A percentile compares a stretch with the other conserved stretches of the same genome.
These are phyloP conservation scores for Drosophila rellima DNA, from an alignment of 2,888 invertebrate genomes.

Conservation along the genomic window DNA sequence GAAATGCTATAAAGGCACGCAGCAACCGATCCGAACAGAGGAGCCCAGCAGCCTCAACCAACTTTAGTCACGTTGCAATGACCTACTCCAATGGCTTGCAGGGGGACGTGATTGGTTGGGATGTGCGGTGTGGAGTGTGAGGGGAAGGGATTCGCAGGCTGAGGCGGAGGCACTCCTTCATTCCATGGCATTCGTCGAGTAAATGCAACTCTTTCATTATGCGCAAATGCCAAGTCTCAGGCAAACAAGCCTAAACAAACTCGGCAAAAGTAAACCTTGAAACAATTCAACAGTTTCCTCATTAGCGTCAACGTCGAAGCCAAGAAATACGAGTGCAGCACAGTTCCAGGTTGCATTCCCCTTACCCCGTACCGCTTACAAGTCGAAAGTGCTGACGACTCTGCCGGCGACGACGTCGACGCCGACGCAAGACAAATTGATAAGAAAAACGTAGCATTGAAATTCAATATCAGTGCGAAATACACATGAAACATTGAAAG, in stretches of 20 bases:
- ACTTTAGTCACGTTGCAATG: slow-evolving; percentile 65
- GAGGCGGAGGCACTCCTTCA: slow-evolving; percentile 54
- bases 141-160: slow-evolving; percentile 7
- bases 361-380: too few relatives aligned
- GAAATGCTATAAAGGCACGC: slow-evolving; percentile 64
- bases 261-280: slow-evolving; percentile 71
- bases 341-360: not conserved
- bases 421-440: slow-evolving; percentile 46
- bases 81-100: slow-evolving; percentile 58
- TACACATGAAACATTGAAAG: slow-evolving; percentile 43
- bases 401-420: slow-evolving; percentile 12
- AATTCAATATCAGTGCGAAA: slow-evolving; percentile 80
- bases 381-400: slow-evolving; percentile 28
- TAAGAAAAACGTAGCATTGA: slow-evolving; percentile 68
- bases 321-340: slow-evolving; percentile 38
- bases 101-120: slow-evolving; percentile 2
- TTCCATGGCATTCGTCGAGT: slow-evolving; percentile 42
- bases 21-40: slow-evolving; percentile 41
- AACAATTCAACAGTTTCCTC: slow-evolving; percentile 79
- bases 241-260: slow-evolving; percentile 77
- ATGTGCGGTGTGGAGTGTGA: not conserved
- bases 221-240: slow-evolving; percentile 61
- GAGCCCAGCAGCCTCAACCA: slow-evolving; percentile 44
- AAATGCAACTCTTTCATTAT: slow-evolving; percentile 78
- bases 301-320: slow-evolving; percentile 56